Base-by-base conservation (phyloP, 2,888 invertebrate species). In the Hedychridium roseum region DNA sequence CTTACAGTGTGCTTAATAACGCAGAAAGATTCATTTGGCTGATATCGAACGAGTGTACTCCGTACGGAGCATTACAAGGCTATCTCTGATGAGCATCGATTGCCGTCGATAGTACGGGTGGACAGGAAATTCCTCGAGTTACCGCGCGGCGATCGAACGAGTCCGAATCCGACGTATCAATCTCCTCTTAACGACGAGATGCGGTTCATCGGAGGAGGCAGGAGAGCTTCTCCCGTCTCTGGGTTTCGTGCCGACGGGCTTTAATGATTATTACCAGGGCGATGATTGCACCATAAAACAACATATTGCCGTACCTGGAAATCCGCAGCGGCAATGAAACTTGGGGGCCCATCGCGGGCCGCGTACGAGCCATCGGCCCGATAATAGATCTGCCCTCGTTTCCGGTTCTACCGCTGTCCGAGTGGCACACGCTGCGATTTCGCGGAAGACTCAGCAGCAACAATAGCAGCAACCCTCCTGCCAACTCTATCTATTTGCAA, bases 261-360 rank as follows among this genome's bases (percentile, higher is more conserved):
- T 64, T 70, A 69, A 69, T 62, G 71, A 66, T 70, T 68, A 68
- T 69, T 68, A 66, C 62, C 46, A 57, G 54, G 59, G 51, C 60
- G 57, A 66, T 66, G 71, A 70, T 70, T 69, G 66, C 64, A 45
- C 60, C 63, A 66, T 69, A 69, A 70, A 71, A 61, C 61, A 60
- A 65, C 63, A 60, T 61, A 68, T 42, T 57, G 64, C 60, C 34
- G 57, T 70, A 68, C 61, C 57, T 63, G 60, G 66, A 70, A 66
- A 50, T 57, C 46, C 37, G n/a, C 11, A 6, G 38, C 32, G 41
- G 40, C 59, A 60, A 59, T 59, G 61, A 37, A 59, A 64, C 64
- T 54, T 50, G 32, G 53, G 32, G 7, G 17, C 37, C 2, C 21
- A 12, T n/a, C 12, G 48, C 44, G 32, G 35, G 53, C 48, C 51